These are phyloP conservation scores for Lasioglossum pauxillum DNA, from an alignment of 2,888 invertebrate genomes.

Conservation along the genomic window DNA sequence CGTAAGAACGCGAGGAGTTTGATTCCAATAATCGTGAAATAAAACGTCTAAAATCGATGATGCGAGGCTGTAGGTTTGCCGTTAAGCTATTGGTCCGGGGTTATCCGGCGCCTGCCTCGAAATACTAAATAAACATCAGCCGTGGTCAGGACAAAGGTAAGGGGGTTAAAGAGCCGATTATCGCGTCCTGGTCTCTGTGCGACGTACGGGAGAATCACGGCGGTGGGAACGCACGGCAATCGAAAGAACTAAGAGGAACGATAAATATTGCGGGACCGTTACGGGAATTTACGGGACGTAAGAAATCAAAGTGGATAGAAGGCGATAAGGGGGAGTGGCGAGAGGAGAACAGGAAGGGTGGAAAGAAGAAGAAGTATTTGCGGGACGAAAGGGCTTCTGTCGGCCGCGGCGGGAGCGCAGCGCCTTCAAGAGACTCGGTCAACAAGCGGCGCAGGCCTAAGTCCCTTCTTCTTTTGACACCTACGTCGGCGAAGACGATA, in stretches of 20 bases:
- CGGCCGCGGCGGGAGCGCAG: constrained; percentile 67
- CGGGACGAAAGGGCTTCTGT: constrained; percentile 74
- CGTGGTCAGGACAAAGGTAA: neutral
- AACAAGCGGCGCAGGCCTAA: constrained; percentile 65
- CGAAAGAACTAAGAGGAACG: constrained; percentile 33
- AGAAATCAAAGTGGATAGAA: constrained; percentile 44
- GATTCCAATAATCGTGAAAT: neutral
- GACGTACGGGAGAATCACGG: neutral
- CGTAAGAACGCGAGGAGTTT: too few species aligned
- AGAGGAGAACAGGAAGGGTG: neutral
- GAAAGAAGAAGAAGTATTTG: constrained; percentile 62
- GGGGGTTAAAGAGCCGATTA: neutral
- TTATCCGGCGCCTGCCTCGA: neutral
- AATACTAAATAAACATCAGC: constrained; percentile 4
- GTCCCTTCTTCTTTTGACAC: constrained; percentile 59
- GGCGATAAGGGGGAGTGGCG: constrained; percentile 11
- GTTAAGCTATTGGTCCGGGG: neutral
- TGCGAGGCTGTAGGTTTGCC: neutral
- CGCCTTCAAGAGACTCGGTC: constrained; percentile 76
- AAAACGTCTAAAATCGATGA: neutral
- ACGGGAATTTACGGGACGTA: constrained; percentile 37
- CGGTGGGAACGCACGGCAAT: neutral
- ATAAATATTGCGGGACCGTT: constrained; percentile 45
- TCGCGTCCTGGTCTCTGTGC: neutral
- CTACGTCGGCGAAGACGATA: constrained; percentile 45